phyloP scores from a whole-genome alignment of 2,888 invertebrate species.

The Xanthorhoe spadicearia region DNA sequence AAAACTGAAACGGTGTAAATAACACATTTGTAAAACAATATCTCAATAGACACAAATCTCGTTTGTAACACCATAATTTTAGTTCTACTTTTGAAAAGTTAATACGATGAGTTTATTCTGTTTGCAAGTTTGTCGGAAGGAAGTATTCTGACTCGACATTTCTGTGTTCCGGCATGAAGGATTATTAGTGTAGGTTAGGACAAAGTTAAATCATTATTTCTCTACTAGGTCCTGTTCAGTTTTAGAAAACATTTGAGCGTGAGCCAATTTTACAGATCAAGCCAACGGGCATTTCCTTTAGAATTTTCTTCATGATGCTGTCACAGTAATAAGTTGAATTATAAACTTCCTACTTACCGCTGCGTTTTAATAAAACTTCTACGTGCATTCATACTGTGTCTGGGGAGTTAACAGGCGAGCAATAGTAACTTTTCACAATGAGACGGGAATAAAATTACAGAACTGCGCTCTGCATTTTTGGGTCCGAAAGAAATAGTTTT shows the following conservation, averaged over 20 bases:
- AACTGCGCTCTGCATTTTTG: slow-evolving; percentile 27
- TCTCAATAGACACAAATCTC: too few species aligned
- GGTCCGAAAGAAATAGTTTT: slow-evolving; percentile 20
- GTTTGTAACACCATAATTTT: not conserved
- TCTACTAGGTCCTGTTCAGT: too few species aligned
- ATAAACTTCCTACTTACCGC: slow-evolving; percentile 49
- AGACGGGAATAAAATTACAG: slow-evolving; percentile 50
- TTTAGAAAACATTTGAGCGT: too few species aligned
- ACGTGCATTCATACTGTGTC: slow-evolving; percentile 53
- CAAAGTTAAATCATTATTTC: too few species aligned
- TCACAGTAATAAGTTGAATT: slow-evolving; percentile 46
- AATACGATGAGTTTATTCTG: not conserved
- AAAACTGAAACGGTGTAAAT: too few species aligned
- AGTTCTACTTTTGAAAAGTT: not conserved
- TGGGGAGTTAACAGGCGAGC: slow-evolving; percentile 49
- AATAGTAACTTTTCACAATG: slow-evolving; percentile 51
- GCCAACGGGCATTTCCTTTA: not conserved
- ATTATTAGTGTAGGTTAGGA: too few species aligned
- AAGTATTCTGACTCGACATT: not conserved
- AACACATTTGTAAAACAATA: too few species aligned
- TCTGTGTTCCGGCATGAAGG: too few species aligned
- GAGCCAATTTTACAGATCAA: not conserved
- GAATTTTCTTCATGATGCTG: slow-evolving; percentile 23
- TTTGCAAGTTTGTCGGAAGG: not conserved
- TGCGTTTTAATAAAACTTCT: slow-evolving; percentile 62